Evolutionary conservation across 1,140 invertebrate genomes (phyloP), one percentile per base, ranked within the genome.

Genomic region (Watersipora subatra): DNA sequence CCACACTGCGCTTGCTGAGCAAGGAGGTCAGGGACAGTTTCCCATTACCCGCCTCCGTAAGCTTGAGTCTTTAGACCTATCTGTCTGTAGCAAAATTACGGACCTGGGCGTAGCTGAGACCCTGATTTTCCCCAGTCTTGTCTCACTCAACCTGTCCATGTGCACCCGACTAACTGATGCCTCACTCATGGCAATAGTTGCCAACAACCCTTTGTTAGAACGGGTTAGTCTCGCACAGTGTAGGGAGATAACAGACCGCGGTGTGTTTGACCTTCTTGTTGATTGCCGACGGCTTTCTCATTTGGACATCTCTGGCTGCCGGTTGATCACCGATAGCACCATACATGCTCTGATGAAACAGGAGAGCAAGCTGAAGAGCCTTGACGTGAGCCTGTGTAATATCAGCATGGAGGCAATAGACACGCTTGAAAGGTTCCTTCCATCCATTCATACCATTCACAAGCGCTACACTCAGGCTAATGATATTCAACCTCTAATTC

Each of bases 81-180:
- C 34, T n/a, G 34, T 46, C n/a, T 46, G 34, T 46, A n/a, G 34
- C n/a, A 46, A 46, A n/a, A 46, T 46, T 46, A 46, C 7, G 7
- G 34, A 46, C n/a, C 7, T n/a, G 7, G n/a, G 34, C n/a, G 34
- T 46, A 12, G n/a, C n/a, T 46, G 34, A 46, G 7, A n/a, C 34
- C 34, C 7, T 46, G 7, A n/a, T 12, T 46, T 46, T 46, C 34
- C 34, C 34, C n/a, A n/a, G 83, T 19, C 76, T 89, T 1, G 79
- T 72, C 64, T 77, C 83, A 46, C 75, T 89, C 1, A 84, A 88
- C 73, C 73, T 89, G 2, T 83, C 84, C 58, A 83, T 83, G 1
- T 89, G 87, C 72, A 85, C 84, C 67, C 84, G 82, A 71, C 84
- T 89, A 17, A 87, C 86, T 28, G 87, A 89, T 78, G 83, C 87